Evolutionary conservation across 2,888 invertebrate species (phyloP).

Genomic region (Hydropsyche betteni): DNA sequence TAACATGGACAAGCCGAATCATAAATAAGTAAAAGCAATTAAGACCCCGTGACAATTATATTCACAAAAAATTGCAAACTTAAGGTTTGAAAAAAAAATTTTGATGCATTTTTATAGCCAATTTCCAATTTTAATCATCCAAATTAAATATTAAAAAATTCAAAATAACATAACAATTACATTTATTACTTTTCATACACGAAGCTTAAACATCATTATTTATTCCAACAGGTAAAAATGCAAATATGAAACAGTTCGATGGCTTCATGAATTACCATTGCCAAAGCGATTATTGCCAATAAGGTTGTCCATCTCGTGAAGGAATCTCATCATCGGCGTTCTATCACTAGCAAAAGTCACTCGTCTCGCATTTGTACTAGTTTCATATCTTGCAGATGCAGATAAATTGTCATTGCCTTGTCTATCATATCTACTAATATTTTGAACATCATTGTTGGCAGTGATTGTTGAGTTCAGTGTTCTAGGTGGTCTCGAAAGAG

Average conservation of each 20-base stretch:
- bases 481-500: slow-evolving; percentile 38
- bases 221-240: too few relatives aligned
- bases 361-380: not conserved
- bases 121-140: too few relatives aligned
- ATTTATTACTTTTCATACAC: too few relatives aligned
- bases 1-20: not conserved
- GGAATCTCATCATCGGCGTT: slow-evolving; percentile 14
- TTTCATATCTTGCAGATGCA: not conserved
- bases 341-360: not conserved
- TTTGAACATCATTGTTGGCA: not conserved
- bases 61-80: too few relatives aligned
- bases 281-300: slow-evolving; percentile 21
- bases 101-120: too few relatives aligned
- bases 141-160: too few relatives aligned
- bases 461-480: not conserved
- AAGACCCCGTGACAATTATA: too few relatives aligned
- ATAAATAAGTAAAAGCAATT: too few relatives aligned
- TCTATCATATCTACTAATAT: slow-evolving; percentile 2
- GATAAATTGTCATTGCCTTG: not conserved
- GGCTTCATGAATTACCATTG: not conserved
- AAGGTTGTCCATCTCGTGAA: slow-evolving; percentile 1
- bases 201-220: too few relatives aligned
- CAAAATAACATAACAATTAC: too few relatives aligned
- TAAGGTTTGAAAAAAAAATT: too few relatives aligned
- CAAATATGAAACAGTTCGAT: too few relatives aligned